Evolutionary conservation across 2,888 invertebrate genomes (phyloP), one percentile per base, ranked within the genome.

Genomic region (Oscheius myriophilus): DNA sequence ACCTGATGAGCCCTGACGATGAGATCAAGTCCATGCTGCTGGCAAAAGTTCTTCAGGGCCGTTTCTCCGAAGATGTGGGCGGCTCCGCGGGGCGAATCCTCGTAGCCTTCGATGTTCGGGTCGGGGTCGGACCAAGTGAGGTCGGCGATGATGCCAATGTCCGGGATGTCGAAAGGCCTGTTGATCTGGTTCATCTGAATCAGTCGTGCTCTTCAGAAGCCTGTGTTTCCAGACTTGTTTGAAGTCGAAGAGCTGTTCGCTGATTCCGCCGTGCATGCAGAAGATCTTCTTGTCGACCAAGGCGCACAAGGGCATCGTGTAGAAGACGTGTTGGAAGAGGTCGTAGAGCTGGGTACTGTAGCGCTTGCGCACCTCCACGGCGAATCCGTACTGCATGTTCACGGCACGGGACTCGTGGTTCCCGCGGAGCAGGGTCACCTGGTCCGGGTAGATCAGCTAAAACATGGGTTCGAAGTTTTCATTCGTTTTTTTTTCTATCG

Each of bases 251-350:
- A 83, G 70, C 42, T 78, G 76, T 52, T 82, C 80, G 11, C 75
- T 72, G 51, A 84, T 80, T 77, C 96, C 96, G 81, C 91, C 91
- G 83, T 92, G 91, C 87, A 91, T 91, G 84, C 91, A 91, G 87
- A 92, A 91, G 70, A 92, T 91, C 84, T 91, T 91, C 86, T 91
- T 92, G 88, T 93, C 91, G 87, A 94, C 93, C 88, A 96, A 95
- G 1, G 96, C 96, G 66, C 96, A 96, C 58, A 97, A 95, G 42
- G 97, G 97, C 89, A 97, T 91, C 88, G 96, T 96, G 90, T 97
- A 96, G 89, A 97, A 97, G 11, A 79, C 76, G 64, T 76, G 70
- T 46, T 83, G 78, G 69, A 80, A 82, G 55, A 65, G 46, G 23
- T 55, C 54, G 43, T 65, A 57, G 25, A 64, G 25, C n/a, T 43